phyloP scores from a whole-genome alignment of 1,140 invertebrate species.

The Anadara kagoshimensis region DNA sequence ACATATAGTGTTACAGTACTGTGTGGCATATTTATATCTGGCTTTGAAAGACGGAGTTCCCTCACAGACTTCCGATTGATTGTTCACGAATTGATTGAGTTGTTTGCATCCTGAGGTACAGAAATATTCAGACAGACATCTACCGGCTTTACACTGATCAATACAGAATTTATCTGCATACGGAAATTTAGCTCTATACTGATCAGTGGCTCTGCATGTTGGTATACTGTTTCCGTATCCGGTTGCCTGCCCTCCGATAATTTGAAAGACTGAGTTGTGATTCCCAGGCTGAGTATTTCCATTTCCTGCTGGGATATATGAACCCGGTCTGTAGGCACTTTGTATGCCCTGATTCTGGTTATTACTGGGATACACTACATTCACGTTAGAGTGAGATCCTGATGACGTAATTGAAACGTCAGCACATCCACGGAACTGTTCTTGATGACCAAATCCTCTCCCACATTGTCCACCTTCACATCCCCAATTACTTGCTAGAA shows the following conservation, averaged over 20 bases:
- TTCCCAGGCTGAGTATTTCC: too few relatives aligned
- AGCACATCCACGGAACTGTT: slow-evolving; percentile 62
- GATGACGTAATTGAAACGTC: slow-evolving; percentile 49
- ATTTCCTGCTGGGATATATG: too few relatives aligned
- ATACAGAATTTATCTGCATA: slow-evolving; percentile 15
- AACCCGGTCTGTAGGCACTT: too few relatives aligned
- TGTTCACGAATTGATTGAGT: too few relatives aligned
- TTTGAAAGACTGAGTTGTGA: not conserved
- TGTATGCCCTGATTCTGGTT: too few relatives aligned
- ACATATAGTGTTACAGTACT: too few relatives aligned
- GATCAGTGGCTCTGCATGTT: not conserved
- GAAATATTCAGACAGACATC: not conserved
- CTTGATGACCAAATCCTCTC: slow-evolving; percentile 55
- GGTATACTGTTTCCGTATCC: not conserved
- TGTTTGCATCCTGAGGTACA: not conserved
- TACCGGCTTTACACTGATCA: slow-evolving; percentile 4
- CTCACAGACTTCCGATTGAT: too few relatives aligned
- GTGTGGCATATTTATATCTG: too few relatives aligned
- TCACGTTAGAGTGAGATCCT: not conserved
- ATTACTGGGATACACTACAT: not conserved
- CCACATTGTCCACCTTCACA: slow-evolving; percentile 49
- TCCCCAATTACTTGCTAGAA: slow-evolving; percentile 32
- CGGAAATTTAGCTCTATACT: not conserved
- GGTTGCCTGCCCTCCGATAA: not conserved
- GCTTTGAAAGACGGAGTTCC: too few relatives aligned